A percentile compares a stretch with the other conserved stretches of the same genome.
These are phyloP conservation scores for Rhincodon typus DNA, from an alignment of 2,797 vertebrate genomes.

Conservation along the genomic window DNA sequence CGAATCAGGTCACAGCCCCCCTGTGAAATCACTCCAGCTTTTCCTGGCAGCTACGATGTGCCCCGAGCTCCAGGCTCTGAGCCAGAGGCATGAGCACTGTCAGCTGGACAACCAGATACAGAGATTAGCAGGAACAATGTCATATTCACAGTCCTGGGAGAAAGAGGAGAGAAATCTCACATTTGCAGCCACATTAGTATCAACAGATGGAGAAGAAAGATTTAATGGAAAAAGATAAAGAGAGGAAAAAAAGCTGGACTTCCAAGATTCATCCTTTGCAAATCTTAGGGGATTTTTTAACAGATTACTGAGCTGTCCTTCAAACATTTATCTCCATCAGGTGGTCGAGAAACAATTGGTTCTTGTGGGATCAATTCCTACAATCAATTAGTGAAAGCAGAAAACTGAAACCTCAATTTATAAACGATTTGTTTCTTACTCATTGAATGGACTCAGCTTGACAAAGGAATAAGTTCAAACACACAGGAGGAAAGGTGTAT, in stretches of 20 bases:
- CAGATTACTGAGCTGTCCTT: neutral
- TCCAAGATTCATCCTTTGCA: neutral
- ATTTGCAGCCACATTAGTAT: neutral
- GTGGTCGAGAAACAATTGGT: neutral
- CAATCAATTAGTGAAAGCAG: neutral
- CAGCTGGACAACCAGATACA: neutral
- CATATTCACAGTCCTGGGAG: neutral
- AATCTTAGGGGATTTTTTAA: neutral
- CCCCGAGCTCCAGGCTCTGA: too few relatives aligned
- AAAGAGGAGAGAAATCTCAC: neutral
- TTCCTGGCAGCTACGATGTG: too few relatives aligned
- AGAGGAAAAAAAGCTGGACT: neutral
- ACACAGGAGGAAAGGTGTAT: neutral
- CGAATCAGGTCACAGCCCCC: too few relatives aligned
- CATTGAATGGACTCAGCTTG: neutral
- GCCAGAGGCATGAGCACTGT: neutral
- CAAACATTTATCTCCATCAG: neutral
- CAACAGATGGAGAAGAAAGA: neutral
- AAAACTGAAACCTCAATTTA: neutral
- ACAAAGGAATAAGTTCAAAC: neutral
- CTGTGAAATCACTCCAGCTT: too few relatives aligned
- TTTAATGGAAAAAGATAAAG: neutral
- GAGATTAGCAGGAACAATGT: neutral
- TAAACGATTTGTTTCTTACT: neutral
- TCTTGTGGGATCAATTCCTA: neutral